phyloP scores from a whole-genome alignment of 30 jellyfish, hydroid and myxozoan genomes.

The Cassiopea xamachana region DNA sequence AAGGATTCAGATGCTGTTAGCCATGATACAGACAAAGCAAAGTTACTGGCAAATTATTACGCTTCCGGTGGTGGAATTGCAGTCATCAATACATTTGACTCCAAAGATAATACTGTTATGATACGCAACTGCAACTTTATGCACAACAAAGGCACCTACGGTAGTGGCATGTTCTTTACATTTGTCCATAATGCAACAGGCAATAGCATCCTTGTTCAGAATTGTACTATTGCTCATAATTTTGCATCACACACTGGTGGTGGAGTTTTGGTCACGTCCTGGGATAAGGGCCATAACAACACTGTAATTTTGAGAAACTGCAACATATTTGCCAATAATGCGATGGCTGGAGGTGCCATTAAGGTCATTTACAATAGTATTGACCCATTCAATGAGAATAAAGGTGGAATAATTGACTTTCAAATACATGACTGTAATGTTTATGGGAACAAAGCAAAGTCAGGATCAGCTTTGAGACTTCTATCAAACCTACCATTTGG shows the following conservation, averaged over 20 bases:
- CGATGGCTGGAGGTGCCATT: constrained; percentile 80
- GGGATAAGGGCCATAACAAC: constrained; percentile 78
- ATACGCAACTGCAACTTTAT: constrained; percentile 32
- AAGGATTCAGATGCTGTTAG: constrained; percentile 32
- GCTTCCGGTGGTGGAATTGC: constrained; percentile 79
- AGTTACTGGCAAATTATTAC: constrained; percentile 60
- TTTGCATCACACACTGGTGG: constrained; percentile 72
- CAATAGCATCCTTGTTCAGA: constrained; percentile 12
- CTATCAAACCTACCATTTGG: constrained; percentile 55
- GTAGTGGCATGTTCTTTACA: constrained; percentile 67
- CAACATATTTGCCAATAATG: constrained; percentile 32
- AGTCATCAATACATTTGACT: constrained; percentile 54
- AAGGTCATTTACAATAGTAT: constrained; percentile 58
- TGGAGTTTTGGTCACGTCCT: constrained; percentile 53
- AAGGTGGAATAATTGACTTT: constrained; percentile 38
- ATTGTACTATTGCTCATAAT: constrained; percentile 35
- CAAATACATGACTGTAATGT: constrained; percentile 43
- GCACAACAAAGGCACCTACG: constrained; percentile 68
- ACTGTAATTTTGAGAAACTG: constrained; percentile 7
- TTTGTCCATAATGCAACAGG: constrained; percentile 66
- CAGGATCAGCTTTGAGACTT: constrained; percentile 74
- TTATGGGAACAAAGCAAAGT: constrained; percentile 55
- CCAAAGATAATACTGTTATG: constrained; percentile 42
- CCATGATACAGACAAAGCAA: constrained; percentile 53
- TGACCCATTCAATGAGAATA: constrained; percentile 47